Base-by-base conservation (phyloP, 2,797 vertebrate species). In the Eulemur mongoz region DNA sequence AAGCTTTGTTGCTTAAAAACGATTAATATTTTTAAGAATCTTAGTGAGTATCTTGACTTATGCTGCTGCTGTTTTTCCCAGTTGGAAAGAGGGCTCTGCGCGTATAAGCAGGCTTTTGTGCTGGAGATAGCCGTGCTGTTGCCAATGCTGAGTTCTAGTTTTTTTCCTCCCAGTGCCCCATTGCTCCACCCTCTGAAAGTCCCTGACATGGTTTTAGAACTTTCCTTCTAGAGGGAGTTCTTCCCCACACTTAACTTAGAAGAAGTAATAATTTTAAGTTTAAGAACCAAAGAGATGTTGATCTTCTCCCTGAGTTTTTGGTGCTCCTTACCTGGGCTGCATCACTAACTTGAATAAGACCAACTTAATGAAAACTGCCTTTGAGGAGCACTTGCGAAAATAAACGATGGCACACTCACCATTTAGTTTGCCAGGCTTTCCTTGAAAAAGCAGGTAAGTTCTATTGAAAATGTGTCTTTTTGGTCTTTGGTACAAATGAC, bases 161-260 rank as follows among this genome's bases (percentile, higher is more conserved):
- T 97, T 95, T 94, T 91, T n/a, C 45, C 43, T 48, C 14, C 6
- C 11, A 52, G 9, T 97, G 70, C 22, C 1, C 13, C 79, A 43
- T 98, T 95, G 97, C 98, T 98, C 98, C 98, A 97, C 98, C 98
- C 98, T 98, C 97, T 97, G 94, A 94, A 96, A 98, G 98, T 94
- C 94, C 82, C 97, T 97, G 97, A 96, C 92, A 88, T 97, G 43
- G 94, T 96, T 95, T 97, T 83, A 72, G 93, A 50, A 95, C 96
- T 92, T 30, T 91, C 40, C 92, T 95, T 82, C 72, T 96, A 98
- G 96, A 96, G 96, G 89, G 95, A 98, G 79, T 81, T 96, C 95
- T 95, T 85, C 65, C 93, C 92, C 83, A 84, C 57, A 67, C 89
- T 83, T 61, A 81, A 81, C 57, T 93, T 89, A 92, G 86, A 50